These are phyloP conservation scores for Myrmecophaga tridactyla DNA, from an alignment of 2,113 vertebrate genomes.

Conservation along the genomic window DNA sequence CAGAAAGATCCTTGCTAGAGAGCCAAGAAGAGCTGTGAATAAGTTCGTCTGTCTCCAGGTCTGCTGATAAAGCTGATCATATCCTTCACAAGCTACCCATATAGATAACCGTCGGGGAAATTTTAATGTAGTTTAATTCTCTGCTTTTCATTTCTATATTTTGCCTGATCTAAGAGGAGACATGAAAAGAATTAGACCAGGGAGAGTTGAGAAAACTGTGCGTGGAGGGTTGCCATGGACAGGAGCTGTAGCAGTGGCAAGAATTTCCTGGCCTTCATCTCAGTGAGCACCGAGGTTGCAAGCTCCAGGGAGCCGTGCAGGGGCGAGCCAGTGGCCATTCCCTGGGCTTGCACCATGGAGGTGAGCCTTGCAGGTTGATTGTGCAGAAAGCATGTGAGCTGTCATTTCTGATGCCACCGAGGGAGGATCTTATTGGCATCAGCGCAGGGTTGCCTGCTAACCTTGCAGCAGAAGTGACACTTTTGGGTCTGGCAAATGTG, in stretches of 20 bases:
- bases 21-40: not conserved
- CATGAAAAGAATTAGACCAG: not conserved
- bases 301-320: accelerated
- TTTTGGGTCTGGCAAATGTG: accelerated
- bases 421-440: not conserved
- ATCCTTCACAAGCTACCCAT: too few relatives aligned
- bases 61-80: accelerated
- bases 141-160: too few relatives aligned
- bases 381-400: too few relatives aligned
- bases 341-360: not conserved
- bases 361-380: not conserved
- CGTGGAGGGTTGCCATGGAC: accelerated
- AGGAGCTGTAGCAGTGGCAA: accelerated
- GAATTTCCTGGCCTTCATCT: accelerated
- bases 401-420: not conserved
- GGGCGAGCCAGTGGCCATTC: accelerated
- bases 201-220: not conserved
- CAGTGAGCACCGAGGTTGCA: not conserved
- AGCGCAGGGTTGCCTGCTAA: accelerated
- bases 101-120: not conserved
- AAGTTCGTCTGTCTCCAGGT: not conserved
- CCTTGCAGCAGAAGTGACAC: not conserved
- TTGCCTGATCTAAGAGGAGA: not conserved
- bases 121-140: too few relatives aligned
- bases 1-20: not conserved